phyloP scores from a whole-genome alignment of 2,888 invertebrate genomes.

The Notodonta dromedarius region DNA sequence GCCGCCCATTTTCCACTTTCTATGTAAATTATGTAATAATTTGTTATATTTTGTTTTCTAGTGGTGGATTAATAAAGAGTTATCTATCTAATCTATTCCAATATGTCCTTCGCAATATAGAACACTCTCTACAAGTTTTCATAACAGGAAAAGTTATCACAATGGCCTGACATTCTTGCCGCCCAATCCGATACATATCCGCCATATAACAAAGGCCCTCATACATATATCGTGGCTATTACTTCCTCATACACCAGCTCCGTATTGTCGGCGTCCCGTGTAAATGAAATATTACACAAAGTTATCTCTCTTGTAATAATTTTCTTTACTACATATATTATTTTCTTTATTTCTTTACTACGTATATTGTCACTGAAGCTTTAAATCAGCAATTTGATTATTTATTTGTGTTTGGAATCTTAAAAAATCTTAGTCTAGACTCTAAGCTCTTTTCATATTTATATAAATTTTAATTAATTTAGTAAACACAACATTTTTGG shows the following conservation, averaged over 20 bases:
- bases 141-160: background rate
- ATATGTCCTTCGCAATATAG: background rate
- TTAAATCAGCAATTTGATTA: background rate
- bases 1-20: no score
- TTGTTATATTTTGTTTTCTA: no score
- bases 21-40: no score
- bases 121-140: background rate
- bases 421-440: no score
- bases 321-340: background rate
- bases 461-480: no score
- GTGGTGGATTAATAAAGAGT: no score
- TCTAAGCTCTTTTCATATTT: no score
- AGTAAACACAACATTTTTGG: no score
- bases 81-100: background rate
- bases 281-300: background rate
- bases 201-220: slow-evolving; percentile 7
- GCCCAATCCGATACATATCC: slow-evolving; percentile 6
- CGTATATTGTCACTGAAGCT: background rate
- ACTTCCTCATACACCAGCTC: slow-evolving; percentile 1
- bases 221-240: background rate
- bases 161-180: background rate
- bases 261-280: background rate
- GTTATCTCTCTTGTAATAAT: background rate
- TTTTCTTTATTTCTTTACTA: background rate
- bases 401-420: no score